These are phyloP conservation scores for Ariopsis seemanni DNA, from an alignment of 2,113 vertebrate species.

Conservation along the genomic window DNA sequence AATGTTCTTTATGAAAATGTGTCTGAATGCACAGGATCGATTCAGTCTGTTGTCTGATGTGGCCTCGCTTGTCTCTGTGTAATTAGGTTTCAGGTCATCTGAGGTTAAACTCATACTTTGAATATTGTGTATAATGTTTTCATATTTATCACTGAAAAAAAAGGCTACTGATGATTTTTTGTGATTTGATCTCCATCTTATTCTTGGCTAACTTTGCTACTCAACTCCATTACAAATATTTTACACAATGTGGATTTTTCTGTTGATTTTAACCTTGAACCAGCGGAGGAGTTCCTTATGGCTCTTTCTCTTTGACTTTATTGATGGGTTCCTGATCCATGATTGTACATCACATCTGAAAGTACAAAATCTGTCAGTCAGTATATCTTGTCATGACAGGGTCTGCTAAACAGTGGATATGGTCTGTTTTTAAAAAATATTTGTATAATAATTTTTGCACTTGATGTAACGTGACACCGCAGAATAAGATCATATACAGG, in stretches of 20 bases:
- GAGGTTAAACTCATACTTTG: background rate
- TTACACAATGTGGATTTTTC: background rate
- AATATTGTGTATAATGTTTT: background rate
- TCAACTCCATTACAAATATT: background rate
- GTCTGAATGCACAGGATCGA: background rate
- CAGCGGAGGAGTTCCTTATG: background rate
- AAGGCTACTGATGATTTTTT: background rate
- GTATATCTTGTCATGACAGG: background rate
- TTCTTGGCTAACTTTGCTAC: background rate
- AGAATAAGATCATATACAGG: background rate
- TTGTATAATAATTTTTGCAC: background rate
- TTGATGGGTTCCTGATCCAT: background rate
- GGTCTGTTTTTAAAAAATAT: too few relatives aligned
- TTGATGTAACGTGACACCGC: background rate
- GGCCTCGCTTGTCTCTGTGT: background rate
- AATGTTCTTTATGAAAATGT: too few relatives aligned
- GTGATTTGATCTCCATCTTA: background rate
- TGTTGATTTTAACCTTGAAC: background rate
- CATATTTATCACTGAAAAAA: background rate
- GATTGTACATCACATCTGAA: background rate
- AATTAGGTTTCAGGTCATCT: background rate
- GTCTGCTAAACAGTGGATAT: background rate
- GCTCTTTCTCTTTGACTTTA: background rate
- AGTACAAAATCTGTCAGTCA: background rate
- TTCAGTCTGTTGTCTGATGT: background rate